Conservation (phyloP, 2,888 invertebrate species). For the Masnerella sp. region DNA sequence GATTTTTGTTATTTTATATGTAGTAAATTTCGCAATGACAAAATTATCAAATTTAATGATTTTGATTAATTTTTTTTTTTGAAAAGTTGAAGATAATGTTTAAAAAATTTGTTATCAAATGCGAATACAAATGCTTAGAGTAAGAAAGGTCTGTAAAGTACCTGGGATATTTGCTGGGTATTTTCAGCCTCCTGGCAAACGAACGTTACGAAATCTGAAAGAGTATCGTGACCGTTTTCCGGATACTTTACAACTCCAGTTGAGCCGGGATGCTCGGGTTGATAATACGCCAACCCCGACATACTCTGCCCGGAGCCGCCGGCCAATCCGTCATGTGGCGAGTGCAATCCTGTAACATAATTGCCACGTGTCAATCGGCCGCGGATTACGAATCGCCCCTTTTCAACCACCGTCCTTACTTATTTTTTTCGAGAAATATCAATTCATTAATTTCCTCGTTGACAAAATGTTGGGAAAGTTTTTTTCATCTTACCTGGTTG, state of each 20-base stretch:
- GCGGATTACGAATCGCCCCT: constrained; percentile 54
- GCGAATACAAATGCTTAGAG: constrained; percentile 25
- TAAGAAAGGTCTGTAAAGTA: constrained; percentile 74
- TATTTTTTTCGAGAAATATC: constrained; percentile 18
- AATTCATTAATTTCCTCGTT: constrained; percentile 3
- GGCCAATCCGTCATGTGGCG: constrained; percentile 79
- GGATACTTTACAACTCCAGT: constrained; percentile 83
- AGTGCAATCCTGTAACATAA: constrained; percentile 77
- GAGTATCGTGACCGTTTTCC: constrained; percentile 92
- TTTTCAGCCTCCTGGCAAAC: constrained; percentile 96
- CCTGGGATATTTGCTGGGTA: constrained; percentile 86
- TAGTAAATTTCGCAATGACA: neutral
- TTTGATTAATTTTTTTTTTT: constrained; percentile 1
- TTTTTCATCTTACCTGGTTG: too few relatives aligned
- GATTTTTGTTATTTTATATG: too few relatives aligned
- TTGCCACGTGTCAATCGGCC: constrained; percentile 50
- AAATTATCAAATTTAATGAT: too few relatives aligned
- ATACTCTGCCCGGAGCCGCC: constrained; percentile 79
- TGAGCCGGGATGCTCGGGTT: constrained; percentile 79
- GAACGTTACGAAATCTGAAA: constrained; percentile 97
- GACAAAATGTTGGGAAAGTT: too few relatives aligned
- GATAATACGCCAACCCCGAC: constrained; percentile 79
- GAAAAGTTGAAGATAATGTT: neutral
- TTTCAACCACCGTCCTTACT: constrained; percentile 67
- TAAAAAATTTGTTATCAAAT: constrained; percentile 30